Percentiles rank a stretch among this genome's conserved stretches.
Evolutionary conservation across 2,113 vertebrate genomes (phyloP).

Genomic region (Marmota flaviventris): DNA sequence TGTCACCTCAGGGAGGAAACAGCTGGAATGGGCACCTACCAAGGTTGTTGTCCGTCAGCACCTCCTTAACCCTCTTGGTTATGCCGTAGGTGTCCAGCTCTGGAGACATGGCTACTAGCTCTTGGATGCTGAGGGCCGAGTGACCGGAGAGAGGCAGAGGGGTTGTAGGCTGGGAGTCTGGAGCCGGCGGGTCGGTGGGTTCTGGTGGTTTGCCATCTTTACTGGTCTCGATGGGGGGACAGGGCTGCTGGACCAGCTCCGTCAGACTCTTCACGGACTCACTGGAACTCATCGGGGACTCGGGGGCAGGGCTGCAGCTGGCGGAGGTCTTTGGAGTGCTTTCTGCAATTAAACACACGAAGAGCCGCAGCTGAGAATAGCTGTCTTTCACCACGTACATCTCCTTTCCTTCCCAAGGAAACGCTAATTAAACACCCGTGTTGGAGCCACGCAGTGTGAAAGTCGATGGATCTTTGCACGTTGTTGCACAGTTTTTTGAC

Average conservation of each 20-base stretch:
- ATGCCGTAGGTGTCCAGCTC: slow-evolving; percentile 98
- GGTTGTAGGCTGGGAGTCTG: slow-evolving; percentile 92
- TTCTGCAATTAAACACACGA: slow-evolving; percentile 88
- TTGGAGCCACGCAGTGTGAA: neutral
- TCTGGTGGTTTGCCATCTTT: slow-evolving; percentile 90
- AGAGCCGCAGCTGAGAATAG: neutral
- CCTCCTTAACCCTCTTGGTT: slow-evolving; percentile 98
- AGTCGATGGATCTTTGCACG: neutral
- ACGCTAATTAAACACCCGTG: neutral
- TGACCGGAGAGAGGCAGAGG: slow-evolving; percentile 92
- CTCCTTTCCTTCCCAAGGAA: neutral
- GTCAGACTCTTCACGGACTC: slow-evolving; percentile 95
- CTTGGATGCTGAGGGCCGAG: slow-evolving; percentile 95
- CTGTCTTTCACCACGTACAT: accelerated
- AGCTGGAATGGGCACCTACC: slow-evolving; percentile 87
- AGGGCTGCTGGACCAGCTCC: slow-evolving; percentile 92
- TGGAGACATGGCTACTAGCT: slow-evolving; percentile 95
- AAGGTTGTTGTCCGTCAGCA: slow-evolving; percentile 97
- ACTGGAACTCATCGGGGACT: slow-evolving; percentile 96
- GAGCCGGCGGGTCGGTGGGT: slow-evolving; percentile 87
- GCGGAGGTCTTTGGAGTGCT: slow-evolving; percentile 98
- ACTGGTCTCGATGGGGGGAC: slow-evolving; percentile 91
- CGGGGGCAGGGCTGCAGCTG: slow-evolving; percentile 97
- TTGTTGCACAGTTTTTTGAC: neutral
- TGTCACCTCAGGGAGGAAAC: neutral